These are phyloP conservation scores for Ceyx erithaca DNA, from an alignment of 2,797 vertebrate genomes.

Conservation along the genomic window DNA sequence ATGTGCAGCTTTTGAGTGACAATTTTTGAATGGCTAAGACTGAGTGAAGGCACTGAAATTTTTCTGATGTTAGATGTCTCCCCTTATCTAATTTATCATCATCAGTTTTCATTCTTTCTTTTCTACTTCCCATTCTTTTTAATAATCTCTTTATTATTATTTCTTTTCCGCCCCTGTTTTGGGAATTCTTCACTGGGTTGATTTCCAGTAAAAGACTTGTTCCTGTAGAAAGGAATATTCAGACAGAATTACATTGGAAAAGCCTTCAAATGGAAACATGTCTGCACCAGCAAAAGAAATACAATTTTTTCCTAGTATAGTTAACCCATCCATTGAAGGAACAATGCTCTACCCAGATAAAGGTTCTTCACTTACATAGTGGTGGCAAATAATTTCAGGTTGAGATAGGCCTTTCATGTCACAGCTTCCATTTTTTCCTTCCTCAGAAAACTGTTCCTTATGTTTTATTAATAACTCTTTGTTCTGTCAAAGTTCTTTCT, in stretches of 20 bases:
- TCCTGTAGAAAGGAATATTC: neutral
- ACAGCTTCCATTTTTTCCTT: neutral
- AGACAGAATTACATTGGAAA: neutral
- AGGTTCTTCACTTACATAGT: neutral
- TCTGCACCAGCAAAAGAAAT: neutral
- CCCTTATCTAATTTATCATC: constrained; percentile 1
- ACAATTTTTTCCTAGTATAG: neutral
- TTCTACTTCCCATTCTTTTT: neutral
- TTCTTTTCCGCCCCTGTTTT: accelerated
- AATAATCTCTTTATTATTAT: neutral
- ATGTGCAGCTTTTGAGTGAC: constrained; percentile 21
- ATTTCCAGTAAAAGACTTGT: neutral
- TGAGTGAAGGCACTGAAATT: constrained; percentile 4
- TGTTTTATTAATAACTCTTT: neutral
- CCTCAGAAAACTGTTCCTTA: neutral
- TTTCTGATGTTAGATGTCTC: constrained; percentile 35
- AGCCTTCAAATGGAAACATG: neutral
- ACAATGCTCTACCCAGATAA: neutral
- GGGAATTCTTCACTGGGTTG: neutral
- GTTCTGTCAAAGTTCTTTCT: neutral
- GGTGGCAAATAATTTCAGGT: neutral
- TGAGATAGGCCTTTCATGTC: neutral
- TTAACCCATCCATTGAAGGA: neutral
- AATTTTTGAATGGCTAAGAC: neutral
- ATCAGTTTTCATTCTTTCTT: neutral